Conservation (phyloP, 2,113 vertebrate genomes). For the Dunckerocampus dactyliophorus region DNA sequence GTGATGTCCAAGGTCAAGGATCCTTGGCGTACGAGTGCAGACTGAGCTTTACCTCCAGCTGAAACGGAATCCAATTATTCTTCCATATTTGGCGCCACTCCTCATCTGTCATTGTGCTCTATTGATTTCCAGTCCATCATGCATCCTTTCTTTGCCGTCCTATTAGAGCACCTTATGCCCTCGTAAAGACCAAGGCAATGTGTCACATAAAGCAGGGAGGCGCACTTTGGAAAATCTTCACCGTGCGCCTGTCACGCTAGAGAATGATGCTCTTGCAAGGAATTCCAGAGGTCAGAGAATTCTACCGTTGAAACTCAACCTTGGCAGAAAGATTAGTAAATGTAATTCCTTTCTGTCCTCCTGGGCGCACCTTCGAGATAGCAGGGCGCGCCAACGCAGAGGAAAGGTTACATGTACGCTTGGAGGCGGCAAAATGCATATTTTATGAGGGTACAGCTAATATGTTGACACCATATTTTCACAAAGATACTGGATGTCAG, state of each 20-base stretch:
- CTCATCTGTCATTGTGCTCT: background rate
- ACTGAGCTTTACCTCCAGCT: background rate
- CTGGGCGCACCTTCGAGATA: constrained; percentile 22
- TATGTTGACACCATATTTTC: too few species aligned
- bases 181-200: constrained; percentile 26
- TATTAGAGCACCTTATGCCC: constrained; percentile 13
- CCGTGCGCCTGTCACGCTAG: too few species aligned
- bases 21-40: background rate
- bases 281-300: constrained; percentile 33
- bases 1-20: background rate
- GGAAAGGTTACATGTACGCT: too few species aligned
- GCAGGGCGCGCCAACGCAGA: background rate
- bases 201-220: constrained; percentile 25
- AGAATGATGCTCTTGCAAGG: background rate
- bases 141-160: constrained; percentile 20
- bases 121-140: constrained; percentile 36
- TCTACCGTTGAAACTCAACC: constrained; percentile 30
- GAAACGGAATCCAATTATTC: constrained; percentile 17
- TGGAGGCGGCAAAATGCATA: too few species aligned
- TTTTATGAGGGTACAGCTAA: too few species aligned
- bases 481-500: too few species aligned
- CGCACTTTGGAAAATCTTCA: too few species aligned
- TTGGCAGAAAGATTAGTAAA: constrained; percentile 39
- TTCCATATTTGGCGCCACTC: background rate
- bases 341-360: constrained; percentile 38